These are phyloP conservation scores for Caenorhabditis angaria DNA, from an alignment of 2,888 invertebrate genomes.

Conservation along the genomic window DNA sequence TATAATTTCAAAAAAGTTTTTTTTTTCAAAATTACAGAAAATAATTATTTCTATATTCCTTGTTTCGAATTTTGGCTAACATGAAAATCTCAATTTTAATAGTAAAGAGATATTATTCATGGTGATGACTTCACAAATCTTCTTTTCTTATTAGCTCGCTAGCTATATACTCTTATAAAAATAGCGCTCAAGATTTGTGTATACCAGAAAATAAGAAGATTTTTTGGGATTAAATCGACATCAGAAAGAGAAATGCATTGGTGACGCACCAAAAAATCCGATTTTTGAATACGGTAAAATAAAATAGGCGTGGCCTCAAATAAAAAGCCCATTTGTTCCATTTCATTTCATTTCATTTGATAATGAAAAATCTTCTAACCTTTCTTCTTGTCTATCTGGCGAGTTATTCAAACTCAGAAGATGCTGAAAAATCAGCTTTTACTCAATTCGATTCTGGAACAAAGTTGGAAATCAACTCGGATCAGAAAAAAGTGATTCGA, in stretches of 20 bases:
- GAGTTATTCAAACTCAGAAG: too few relatives aligned
- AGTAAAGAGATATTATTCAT: too few relatives aligned
- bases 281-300: neutral
- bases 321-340: neutral
- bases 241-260: neutral
- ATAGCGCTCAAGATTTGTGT: neutral
- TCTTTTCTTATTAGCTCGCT: neutral
- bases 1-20: too few relatives aligned
- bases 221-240: neutral
- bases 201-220: slow-evolving; percentile 4
- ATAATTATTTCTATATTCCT: too few relatives aligned
- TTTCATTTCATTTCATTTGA: neutral
- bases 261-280: neutral
- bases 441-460: slow-evolving; percentile 45
- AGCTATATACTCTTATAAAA: neutral
- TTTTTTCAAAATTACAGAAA: too few relatives aligned
- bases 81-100: too few relatives aligned
- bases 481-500: slow-evolving; percentile 49
- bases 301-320: neutral
- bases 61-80: too few relatives aligned
- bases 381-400: slow-evolving; percentile 13
- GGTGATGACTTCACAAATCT: too few relatives aligned
- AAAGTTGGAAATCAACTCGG: slow-evolving; percentile 47
- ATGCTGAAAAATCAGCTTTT: slow-evolving; percentile 32
- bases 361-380: slow-evolving; percentile 13